Evolutionary conservation across 1,140 invertebrate species (phyloP), one percentile per base, ranked within the genome.

Genomic region (Tetramorium alpestre): DNA sequence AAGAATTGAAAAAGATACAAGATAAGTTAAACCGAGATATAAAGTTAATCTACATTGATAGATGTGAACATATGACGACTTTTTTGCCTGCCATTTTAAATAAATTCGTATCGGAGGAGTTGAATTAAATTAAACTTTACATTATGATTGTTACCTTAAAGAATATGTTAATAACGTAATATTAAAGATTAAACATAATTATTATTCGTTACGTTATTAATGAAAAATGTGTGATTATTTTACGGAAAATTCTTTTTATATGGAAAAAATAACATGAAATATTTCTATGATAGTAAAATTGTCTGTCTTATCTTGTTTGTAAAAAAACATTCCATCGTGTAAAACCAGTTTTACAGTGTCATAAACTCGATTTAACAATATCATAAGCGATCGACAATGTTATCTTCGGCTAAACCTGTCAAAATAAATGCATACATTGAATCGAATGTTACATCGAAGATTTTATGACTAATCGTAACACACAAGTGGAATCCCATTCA

Each of bases 381-480:
- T 73, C 41, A 7, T 33, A 41, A 58, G 51, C 51, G 38, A 82
- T 73, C 25, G 18, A n/a, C 49, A 28, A 38, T 47, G 13, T 70
- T 82, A 72, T 72, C 51, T 73, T 10, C 4, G 51, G 8, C 13
- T 18, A 28, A 47, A 38, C 38, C 6, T 72, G 41, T 82, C 80
- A 72, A 82, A 82, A 72, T 69, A 60, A 58, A 69, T 69, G 10
- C n/a, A 8, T 25, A 51, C 18, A 7, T 41, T 64, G 18, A 25
- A 62, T 65, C n/a, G 11, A 64, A 5, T 38, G 8, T 33, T 41
- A 0, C 28, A 25, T 3, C 7, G 58, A 64, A n/a, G 10, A 72
- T 44, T 65, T 70, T 67, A 38, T 18, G 67, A 60, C 6, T 72
- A 64, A 86, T 87, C 58, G 47, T 75, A n/a, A 41, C 41, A n/a